phyloP scores from a whole-genome alignment of 2,797 vertebrate species.

The Betta splendens region DNA sequence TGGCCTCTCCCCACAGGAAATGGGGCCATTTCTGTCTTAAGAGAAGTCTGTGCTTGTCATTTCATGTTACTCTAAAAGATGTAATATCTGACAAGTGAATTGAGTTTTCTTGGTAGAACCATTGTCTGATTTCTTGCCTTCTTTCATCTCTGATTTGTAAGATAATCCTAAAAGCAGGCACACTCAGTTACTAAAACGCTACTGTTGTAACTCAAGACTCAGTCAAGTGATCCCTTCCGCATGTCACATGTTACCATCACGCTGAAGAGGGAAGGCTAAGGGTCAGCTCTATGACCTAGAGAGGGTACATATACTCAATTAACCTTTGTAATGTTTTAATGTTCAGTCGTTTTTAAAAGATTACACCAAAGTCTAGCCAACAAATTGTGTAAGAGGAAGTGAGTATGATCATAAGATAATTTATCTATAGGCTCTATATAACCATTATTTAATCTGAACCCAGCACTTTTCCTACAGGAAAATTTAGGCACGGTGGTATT shows the following conservation, averaged over 20 bases:
- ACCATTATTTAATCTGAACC: neutral
- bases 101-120: constrained; percentile 16
- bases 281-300: constrained; percentile 27
- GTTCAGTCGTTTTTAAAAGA: constrained; percentile 1
- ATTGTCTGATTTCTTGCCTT: constrained; percentile 6
- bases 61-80: constrained; percentile 40
- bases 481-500: neutral
- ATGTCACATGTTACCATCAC: constrained; percentile 72
- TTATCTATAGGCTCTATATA: neutral
- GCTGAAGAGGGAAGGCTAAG: constrained; percentile 39
- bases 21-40: constrained; percentile 54
- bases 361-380: neutral
- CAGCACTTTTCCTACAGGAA: too few relatives aligned
- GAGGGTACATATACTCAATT: constrained; percentile 14
- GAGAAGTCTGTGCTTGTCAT: constrained; percentile 45
- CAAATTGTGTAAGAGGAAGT: neutral
- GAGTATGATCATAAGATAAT: neutral
- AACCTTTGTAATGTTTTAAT: constrained; percentile 6
- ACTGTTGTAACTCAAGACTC: constrained; percentile 32
- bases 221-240: constrained; percentile 72
- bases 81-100: constrained; percentile 13
- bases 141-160: neutral
- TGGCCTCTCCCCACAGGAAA: constrained; percentile 53
- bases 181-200: constrained; percentile 27
- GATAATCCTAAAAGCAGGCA: constrained; percentile 35